phyloP scores from a whole-genome alignment of 2,797 vertebrate genomes.

The Botia kubotai region DNA sequence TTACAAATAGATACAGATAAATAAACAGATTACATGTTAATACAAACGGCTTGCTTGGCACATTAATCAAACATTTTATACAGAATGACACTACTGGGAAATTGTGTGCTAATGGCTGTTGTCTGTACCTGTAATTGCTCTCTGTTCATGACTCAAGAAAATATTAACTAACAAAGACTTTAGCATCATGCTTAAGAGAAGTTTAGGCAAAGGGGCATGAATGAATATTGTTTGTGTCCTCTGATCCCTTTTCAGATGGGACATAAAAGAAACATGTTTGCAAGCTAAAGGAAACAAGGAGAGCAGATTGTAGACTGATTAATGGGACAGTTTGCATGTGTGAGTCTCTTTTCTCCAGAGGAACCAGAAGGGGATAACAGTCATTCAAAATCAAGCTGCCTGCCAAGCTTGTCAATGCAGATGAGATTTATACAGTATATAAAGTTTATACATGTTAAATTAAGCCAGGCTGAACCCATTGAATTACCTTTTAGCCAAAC shows the following conservation, averaged over 20 bases:
- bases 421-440: conserved; percentile 9
- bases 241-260: conserved; percentile 14
- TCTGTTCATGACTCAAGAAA: conserved; percentile 8
- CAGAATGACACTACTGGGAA: neutral
- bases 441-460: neutral
- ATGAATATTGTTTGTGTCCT: conserved; percentile 12
- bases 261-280: conserved; percentile 14
- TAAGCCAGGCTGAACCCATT: neutral
- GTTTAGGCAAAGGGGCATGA: neutral
- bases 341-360: neutral
- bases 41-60: neutral
- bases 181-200: conserved; percentile 5
- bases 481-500: neutral
- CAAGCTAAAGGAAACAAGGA: conserved; percentile 3
- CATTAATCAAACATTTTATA: neutral
- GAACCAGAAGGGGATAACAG: neutral
- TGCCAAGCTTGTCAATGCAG: conserved; percentile 48
- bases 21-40: neutral
- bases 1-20: neutral
- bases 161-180: conserved; percentile 43
- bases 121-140: neutral
- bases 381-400: conserved; percentile 36
- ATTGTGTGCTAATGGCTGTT: neutral
- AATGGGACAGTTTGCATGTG: conserved; percentile 41
- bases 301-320: conserved; percentile 39